A percentile compares a stretch with the other conserved stretches of the same genome.
phyloP scores from a whole-genome alignment of 2,888 invertebrate species.

The Netelia inedita region DNA sequence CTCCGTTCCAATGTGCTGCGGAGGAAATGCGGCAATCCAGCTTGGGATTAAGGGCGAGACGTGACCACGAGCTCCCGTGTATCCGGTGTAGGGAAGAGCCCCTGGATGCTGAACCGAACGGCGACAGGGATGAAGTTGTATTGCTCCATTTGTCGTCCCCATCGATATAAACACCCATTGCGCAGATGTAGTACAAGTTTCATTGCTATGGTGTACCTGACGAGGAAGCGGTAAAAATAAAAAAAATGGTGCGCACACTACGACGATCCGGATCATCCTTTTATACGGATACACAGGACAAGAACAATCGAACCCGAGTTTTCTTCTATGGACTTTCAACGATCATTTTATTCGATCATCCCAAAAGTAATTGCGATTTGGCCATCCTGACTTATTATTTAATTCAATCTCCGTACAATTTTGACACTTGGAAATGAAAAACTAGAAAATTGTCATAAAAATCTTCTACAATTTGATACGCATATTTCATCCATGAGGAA shows the following conservation, averaged over 20 bases:
- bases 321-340: background rate
- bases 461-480: too few species aligned
- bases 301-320: background rate
- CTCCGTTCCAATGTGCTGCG: constrained; percentile 38
- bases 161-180: constrained; percentile 5
- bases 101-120: constrained; percentile 21
- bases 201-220: background rate
- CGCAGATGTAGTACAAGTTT: constrained; percentile 12
- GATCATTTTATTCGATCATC: background rate
- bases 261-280: background rate
- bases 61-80: constrained; percentile 55
- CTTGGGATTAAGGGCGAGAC: constrained; percentile 60
- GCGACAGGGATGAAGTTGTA: constrained; percentile 19
- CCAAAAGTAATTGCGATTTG: too few species aligned
- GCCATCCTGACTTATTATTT: too few species aligned
- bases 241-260: background rate
- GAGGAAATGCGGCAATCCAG: constrained; percentile 62
- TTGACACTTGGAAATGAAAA: too few species aligned
- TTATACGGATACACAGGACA: background rate
- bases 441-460: too few species aligned
- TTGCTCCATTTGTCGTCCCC: constrained; percentile 18
- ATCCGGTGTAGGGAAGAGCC: constrained; percentile 29
- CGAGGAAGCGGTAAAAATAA: background rate
- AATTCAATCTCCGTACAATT: too few species aligned
- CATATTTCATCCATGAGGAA: too few species aligned